Percentiles rank a stretch among this genome's conserved stretches.
Evolutionary conservation across 2,797 vertebrate genomes (phyloP).

Genomic region (Salarias fasciatus): DNA sequence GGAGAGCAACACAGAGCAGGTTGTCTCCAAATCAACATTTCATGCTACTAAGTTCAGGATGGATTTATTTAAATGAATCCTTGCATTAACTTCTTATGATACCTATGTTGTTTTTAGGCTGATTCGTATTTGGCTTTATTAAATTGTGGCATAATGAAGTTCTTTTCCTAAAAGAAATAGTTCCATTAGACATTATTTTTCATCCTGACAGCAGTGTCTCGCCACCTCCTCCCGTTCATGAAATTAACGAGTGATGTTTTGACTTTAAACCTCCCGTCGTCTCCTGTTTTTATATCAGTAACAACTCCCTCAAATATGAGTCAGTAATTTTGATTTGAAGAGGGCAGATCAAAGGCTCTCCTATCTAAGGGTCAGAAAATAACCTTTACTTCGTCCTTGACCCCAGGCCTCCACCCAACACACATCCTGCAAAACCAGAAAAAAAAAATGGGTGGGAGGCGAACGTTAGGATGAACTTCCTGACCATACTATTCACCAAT

Average conservation of each 20-base stretch:
- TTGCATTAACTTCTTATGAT: constrained; percentile 2
- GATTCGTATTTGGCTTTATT: neutral
- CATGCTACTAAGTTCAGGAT: too few species aligned
- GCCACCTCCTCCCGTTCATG: constrained; percentile 26
- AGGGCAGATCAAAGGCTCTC: constrained; percentile 40
- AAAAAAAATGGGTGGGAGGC: constrained; percentile 21
- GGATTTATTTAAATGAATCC: neutral
- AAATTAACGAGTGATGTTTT: constrained; percentile 54
- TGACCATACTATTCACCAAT: constrained; percentile 17
- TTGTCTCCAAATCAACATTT: too few species aligned
- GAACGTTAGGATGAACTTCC: constrained; percentile 35
- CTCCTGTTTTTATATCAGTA: constrained; percentile 31
- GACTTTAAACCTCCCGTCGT: constrained; percentile 20
- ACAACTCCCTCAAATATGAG: constrained; percentile 53
- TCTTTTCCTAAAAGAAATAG: neutral
- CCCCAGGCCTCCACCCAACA: neutral
- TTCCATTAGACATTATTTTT: too few species aligned
- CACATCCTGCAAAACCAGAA: constrained; percentile 18
- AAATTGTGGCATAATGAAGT: neutral
- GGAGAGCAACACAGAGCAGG: too few species aligned
- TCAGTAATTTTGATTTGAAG: constrained; percentile 38
- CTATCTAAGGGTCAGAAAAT: constrained; percentile 22
- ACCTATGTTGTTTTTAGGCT: neutral
- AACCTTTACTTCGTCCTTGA: constrained; percentile 21
- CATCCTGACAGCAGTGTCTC: constrained; percentile 6